phyloP scores from a whole-genome alignment of 2,888 invertebrate species.

The Plebejus melissa region DNA sequence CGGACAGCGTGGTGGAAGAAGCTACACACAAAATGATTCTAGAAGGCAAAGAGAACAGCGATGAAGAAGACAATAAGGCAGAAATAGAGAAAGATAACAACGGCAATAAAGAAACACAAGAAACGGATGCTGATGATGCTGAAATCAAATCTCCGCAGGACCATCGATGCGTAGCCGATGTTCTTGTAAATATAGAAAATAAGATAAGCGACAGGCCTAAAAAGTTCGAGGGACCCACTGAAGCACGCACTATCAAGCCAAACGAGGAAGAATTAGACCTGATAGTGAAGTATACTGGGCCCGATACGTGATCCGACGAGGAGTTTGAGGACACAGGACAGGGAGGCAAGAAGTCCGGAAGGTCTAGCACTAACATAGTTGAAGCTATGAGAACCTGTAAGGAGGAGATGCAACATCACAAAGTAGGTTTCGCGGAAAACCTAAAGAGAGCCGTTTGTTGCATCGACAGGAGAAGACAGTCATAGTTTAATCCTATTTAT shows the following conservation, averaged over 20 bases:
- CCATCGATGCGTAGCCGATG: constrained; percentile 63
- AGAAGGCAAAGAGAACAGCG: constrained; percentile 69
- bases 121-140: constrained; percentile 48
- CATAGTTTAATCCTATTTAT: constrained; percentile 45
- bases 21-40: constrained; percentile 69
- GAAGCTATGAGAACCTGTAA: constrained; percentile 49
- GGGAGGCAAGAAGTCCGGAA: constrained; percentile 59
- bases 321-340: constrained; percentile 48
- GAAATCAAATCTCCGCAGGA: constrained; percentile 61
- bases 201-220: constrained; percentile 62
- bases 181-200: constrained; percentile 69
- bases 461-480: constrained; percentile 67
- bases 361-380: constrained; percentile 43
- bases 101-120: constrained; percentile 46
- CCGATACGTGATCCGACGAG: constrained; percentile 77
- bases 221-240: constrained; percentile 58
- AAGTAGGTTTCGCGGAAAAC: constrained; percentile 67
- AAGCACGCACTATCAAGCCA: constrained; percentile 57
- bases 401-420: constrained; percentile 59
- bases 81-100: constrained; percentile 60
- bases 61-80: constrained; percentile 63
- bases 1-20: constrained; percentile 74
- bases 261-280: constrained; percentile 70
- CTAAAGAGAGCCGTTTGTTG: constrained; percentile 70
- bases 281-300: constrained; percentile 68